phyloP scores from a whole-genome alignment of 2,113 vertebrate species.

The Scatophagus argus region DNA sequence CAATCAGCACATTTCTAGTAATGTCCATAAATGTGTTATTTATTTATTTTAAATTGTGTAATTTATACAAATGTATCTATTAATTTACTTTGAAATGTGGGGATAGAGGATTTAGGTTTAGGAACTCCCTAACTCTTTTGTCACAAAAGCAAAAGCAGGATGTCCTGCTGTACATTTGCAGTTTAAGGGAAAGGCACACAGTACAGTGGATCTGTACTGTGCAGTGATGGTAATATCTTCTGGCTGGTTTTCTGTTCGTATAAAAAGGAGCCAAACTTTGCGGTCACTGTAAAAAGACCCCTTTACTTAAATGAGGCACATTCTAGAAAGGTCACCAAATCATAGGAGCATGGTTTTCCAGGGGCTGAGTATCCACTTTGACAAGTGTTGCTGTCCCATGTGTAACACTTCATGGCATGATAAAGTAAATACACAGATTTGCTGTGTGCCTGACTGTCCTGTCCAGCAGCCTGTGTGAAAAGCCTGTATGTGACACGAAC shows the following conservation, averaged over 20 bases:
- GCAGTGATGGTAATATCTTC: constrained; percentile 48
- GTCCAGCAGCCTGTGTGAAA: constrained; percentile 75
- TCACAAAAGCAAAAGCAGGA: constrained; percentile 49
- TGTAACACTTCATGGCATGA: constrained; percentile 74
- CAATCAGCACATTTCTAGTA: no score
- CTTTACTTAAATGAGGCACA: constrained; percentile 60
- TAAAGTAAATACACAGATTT: constrained; percentile 80
- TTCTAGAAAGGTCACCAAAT: constrained; percentile 75
- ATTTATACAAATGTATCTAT: constrained; percentile 58
- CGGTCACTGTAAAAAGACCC: constrained; percentile 44
- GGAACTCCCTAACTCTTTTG: constrained; percentile 18
- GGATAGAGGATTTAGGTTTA: constrained; percentile 52
- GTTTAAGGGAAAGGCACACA: constrained; percentile 6
- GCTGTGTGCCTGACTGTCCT: constrained; percentile 71
- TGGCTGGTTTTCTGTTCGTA: constrained; percentile 45
- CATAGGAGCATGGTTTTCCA: constrained; percentile 42
- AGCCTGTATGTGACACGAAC: constrained; percentile 75
- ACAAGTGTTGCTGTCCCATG: constrained; percentile 74
- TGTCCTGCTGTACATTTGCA: constrained; percentile 31
- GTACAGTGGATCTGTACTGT: background rate
- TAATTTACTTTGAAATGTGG: constrained; percentile 61
- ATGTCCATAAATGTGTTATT: no score
- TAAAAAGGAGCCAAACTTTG: constrained; percentile 44
- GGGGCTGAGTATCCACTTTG: constrained; percentile 65
- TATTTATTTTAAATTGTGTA: no score